Evolutionary conservation across 2,888 invertebrate species (phyloP).

Genomic region (Brachypterus glaber): DNA sequence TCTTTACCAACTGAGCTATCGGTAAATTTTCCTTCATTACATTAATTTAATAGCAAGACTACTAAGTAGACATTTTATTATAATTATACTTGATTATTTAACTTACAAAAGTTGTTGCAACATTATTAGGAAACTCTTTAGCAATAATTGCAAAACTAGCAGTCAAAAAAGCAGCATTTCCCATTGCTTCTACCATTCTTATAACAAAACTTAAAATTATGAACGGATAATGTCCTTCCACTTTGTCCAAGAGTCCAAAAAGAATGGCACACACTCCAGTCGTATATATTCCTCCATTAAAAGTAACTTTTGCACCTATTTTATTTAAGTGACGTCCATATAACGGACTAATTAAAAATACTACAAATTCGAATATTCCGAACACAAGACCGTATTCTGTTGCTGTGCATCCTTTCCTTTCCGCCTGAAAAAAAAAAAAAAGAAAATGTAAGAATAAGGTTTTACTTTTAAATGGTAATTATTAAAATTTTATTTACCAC

Average conservation of each 20-base stretch:
- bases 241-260: conserved; percentile 64
- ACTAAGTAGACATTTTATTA: too few relatives aligned
- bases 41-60: too few relatives aligned
- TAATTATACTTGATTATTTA: conserved; percentile 14
- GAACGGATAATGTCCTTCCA: conserved; percentile 62
- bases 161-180: conserved; percentile 77
- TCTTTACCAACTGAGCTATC: too few relatives aligned
- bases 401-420: conserved; percentile 68
- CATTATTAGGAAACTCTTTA: conserved; percentile 76
- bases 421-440: conserved; percentile 53
- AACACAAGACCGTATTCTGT: conserved; percentile 82
- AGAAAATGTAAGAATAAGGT: too few relatives aligned
- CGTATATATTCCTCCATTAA: conserved; percentile 74
- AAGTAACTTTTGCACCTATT: conserved; percentile 70
- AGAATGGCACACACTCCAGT: conserved; percentile 75
- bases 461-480: too few relatives aligned
- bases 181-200: conserved; percentile 73
- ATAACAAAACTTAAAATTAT: conserved; percentile 69
- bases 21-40: too few relatives aligned
- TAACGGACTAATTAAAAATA: conserved; percentile 71
- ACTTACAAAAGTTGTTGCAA: conserved; percentile 78
- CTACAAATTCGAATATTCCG: conserved; percentile 75
- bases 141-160: conserved; percentile 83
- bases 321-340: conserved; percentile 71
- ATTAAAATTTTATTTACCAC: too few relatives aligned